These are phyloP conservation scores for Steinernema hermaphroditum DNA, from an alignment of 2,888 invertebrate species.

Conservation along the genomic window DNA sequence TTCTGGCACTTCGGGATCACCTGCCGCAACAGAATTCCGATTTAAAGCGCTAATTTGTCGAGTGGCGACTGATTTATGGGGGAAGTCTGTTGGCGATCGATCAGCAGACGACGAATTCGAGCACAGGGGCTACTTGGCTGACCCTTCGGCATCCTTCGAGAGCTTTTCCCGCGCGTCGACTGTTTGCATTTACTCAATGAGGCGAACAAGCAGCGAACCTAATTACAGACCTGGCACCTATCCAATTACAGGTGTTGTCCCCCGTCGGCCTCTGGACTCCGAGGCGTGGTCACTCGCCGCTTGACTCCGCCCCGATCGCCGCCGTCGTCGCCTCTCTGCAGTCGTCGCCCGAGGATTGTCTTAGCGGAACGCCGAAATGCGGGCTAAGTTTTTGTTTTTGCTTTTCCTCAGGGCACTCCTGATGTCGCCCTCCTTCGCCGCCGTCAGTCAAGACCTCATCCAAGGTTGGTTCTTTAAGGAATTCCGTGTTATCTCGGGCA, in stretches of 20 bases:
- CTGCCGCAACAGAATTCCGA: neutral
- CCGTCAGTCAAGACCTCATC: constrained; percentile 11
- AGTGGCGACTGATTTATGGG: neutral
- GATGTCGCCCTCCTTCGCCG: neutral
- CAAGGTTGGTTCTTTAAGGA: constrained; percentile 16
- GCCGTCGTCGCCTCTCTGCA: neutral
- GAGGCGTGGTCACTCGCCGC: constrained; percentile 8
- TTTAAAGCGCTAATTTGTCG: constrained; percentile 12
- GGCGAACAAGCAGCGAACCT: constrained; percentile 4
- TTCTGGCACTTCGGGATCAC: neutral
- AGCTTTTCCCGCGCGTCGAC: neutral
- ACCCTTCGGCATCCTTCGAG: constrained; percentile 14
- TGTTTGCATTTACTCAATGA: constrained; percentile 6
- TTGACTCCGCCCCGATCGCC: neutral
- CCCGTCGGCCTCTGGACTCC: neutral
- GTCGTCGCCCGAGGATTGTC: neutral
- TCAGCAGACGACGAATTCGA: constrained; percentile 17
- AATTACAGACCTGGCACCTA: constrained; percentile 23
- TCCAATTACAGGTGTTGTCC: constrained; percentile 18
- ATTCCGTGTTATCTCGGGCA: too few species aligned
- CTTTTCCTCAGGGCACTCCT: neutral
- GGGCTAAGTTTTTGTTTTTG: constrained; percentile 8
- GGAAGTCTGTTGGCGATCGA: constrained; percentile 4
- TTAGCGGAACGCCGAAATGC: neutral
- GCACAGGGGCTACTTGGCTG: neutral